Evolutionary conservation across 2,888 invertebrate species (phyloP).

Genomic region (Hemithea aestivaria): DNA sequence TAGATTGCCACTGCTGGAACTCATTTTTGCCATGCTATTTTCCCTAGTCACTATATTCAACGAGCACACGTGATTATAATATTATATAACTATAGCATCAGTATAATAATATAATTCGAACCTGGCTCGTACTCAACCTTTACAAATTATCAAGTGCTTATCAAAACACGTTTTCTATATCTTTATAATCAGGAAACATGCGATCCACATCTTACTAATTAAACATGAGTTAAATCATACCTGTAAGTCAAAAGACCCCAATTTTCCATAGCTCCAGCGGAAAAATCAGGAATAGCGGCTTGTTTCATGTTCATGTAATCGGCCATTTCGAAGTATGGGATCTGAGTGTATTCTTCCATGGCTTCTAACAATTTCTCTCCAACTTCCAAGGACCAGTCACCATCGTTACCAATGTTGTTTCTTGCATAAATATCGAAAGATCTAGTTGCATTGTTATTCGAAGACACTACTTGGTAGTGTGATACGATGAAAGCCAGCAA

Average conservation of each 20-base stretch:
- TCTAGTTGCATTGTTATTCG: constrained; percentile 32
- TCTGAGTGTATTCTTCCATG: constrained; percentile 79
- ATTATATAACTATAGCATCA: too few species aligned
- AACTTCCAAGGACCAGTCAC: constrained; percentile 63
- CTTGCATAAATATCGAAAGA: constrained; percentile 69
- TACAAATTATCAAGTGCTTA: not conserved
- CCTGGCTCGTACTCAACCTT: too few species aligned
- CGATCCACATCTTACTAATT: too few species aligned
- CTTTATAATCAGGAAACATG: too few species aligned
- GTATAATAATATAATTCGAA: too few species aligned
- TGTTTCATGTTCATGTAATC: constrained; percentile 79
- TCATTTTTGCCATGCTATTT: too few species aligned
- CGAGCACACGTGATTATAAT: too few species aligned
- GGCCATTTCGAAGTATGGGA: constrained; percentile 74
- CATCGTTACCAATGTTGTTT: constrained; percentile 54
- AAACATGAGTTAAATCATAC: constrained; percentile 40
- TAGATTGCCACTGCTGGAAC: too few species aligned
- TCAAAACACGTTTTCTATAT: too few species aligned
- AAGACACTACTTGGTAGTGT: constrained; percentile 75
- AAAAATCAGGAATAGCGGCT: constrained; percentile 88
- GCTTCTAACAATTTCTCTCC: constrained; percentile 65
- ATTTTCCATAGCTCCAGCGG: constrained; percentile 91
- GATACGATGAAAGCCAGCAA: constrained; percentile 91
- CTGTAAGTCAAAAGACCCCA: constrained; percentile 90
- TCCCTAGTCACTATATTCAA: too few species aligned